Evolutionary conservation across 2,113 vertebrate species (phyloP).

Genomic region (Cnemophilus loriae): DNA sequence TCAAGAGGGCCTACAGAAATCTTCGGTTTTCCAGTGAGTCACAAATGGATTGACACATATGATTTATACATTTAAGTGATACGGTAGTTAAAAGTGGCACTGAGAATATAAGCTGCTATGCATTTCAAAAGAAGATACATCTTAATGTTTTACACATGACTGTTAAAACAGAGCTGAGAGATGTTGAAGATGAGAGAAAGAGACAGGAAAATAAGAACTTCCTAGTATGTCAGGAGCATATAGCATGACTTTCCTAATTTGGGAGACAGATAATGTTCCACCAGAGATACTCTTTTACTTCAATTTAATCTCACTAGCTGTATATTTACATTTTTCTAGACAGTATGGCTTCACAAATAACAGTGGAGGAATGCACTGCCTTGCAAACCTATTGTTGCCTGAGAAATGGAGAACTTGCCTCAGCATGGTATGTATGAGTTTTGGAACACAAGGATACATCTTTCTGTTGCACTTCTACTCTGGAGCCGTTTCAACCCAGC

Average conservation of each 20-base stretch:
- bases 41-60: background rate
- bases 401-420: background rate
- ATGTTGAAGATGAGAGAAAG: background rate
- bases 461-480: background rate
- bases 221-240: background rate
- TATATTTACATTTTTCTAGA: background rate
- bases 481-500: background rate
- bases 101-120: background rate
- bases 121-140: background rate
- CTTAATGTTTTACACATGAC: background rate
- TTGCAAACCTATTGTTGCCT: background rate
- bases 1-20: background rate
- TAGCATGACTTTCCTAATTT: background rate
- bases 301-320: background rate
- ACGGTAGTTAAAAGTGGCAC: background rate
- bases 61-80: background rate
- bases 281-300: background rate
- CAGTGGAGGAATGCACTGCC: background rate
- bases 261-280: background rate
- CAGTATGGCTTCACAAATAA: background rate
- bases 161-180: background rate
- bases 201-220: background rate
- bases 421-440: background rate
- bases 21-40: background rate
- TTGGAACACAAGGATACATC: background rate